Conservation (phyloP, 2,113 vertebrate species). For the Eretmochelys imbricata region DNA sequence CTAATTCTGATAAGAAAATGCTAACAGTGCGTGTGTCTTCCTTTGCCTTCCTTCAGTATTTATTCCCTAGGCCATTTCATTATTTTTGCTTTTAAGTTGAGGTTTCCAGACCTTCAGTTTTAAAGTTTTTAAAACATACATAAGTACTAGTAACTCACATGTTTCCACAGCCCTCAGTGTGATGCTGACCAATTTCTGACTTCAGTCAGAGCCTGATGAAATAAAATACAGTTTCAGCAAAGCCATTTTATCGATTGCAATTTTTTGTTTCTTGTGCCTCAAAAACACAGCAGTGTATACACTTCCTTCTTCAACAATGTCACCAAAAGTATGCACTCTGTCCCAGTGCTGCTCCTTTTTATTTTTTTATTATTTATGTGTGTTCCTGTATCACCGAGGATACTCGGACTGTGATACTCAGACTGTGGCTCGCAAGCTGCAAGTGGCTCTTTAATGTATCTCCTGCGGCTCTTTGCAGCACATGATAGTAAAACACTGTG, state of each 20-base stretch:
- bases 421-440: too few species aligned
- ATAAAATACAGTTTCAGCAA: not conserved
- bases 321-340: not conserved
- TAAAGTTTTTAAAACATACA: fast-evolving
- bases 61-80: not conserved
- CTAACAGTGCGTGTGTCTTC: conserved; percentile 24
- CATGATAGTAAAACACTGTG: too few species aligned
- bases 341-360: not conserved
- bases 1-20: conserved; percentile 58
- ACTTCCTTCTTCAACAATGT: not conserved
- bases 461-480: too few species aligned
- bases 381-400: not conserved
- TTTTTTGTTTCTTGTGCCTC: not conserved
- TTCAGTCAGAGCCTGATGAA: not conserved
- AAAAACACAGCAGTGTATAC: not conserved
- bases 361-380: not conserved
- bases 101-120: not conserved
- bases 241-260: not conserved
- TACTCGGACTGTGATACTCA: too few species aligned
- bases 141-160: not conserved
- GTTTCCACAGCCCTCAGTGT: not conserved
- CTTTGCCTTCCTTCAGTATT: not conserved
- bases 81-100: not conserved
- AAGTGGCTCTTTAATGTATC: too few species aligned
- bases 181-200: not conserved